Base-by-base conservation (phyloP, 2,888 invertebrate genomes). In the Eurois occulta region DNA sequence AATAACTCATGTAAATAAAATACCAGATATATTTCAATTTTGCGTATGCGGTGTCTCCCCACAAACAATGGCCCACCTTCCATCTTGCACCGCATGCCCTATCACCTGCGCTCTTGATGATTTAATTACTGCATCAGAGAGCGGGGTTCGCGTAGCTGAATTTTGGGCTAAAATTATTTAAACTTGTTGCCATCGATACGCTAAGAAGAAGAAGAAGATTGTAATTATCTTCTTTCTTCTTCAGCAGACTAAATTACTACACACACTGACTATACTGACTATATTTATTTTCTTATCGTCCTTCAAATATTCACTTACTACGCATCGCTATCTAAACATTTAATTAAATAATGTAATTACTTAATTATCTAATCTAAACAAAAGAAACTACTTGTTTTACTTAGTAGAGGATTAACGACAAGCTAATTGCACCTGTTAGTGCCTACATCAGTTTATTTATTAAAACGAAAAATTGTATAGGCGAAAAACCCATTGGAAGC, bases 341-440 rank as follows among this genome's bases (percentile, higher is more conserved):
- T 66, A 60, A 58, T 67, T 82, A 82, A 85, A 76, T 62, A 76
- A 64, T 46, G 28, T 62, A 64, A 65, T 41, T 65, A 65, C 35
- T 38, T 68, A 71, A 55, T 82, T 80, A 85, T 74, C 60, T 81
- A 18, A 77, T 58, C 21, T 70, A 52, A 82, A 86, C 69, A 86
- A 70, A 55, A 66, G 0, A 46, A 83, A 48, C 32, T 52, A 62
- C 41, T 82, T 70, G 62, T 86, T 83, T 72, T 82, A 77, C 21
- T 70, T 77, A 72, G 38, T 7, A 62, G 2, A 35, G n/a, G 55
- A 32, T 83, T 68, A 64, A 62, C 8, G 16, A n/a, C 11, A 48
- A 52, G 46, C 5, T 41, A 48, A 62, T 32, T 46, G 32, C 83
- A 69, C 64, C 55, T 80, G 62, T 24, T 48, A 55, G 38, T 78